These are phyloP conservation scores for Parnassius glacialis DNA, from an alignment of 2,888 invertebrate species.

Conservation along the genomic window DNA sequence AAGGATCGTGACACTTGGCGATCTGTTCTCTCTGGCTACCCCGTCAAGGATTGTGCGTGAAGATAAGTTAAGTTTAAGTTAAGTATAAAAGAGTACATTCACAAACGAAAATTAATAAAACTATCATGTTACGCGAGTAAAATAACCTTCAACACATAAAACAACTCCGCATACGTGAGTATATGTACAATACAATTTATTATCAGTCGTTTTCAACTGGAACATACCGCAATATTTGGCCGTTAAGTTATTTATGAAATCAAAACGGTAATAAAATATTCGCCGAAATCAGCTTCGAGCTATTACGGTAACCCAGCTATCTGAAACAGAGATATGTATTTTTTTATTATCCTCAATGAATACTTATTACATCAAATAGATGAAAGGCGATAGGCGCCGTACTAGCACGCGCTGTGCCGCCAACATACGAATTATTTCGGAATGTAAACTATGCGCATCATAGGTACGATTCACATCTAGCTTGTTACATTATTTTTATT, in stretches of 20 bases:
- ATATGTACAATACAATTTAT: too few species aligned
- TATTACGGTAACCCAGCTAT: constrained; percentile 59
- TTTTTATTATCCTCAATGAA: constrained; percentile 61
- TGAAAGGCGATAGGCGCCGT: constrained; percentile 53
- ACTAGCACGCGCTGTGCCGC: constrained; percentile 48
- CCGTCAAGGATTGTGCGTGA: too few species aligned
- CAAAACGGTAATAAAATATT: constrained; percentile 51
- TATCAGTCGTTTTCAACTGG: constrained; percentile 3
- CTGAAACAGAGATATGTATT: constrained; percentile 50
- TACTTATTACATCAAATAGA: constrained; percentile 58
- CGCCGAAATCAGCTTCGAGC: constrained; percentile 54
- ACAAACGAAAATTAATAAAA: too few species aligned
- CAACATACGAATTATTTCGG: constrained; percentile 50
- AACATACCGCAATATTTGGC: constrained; percentile 29
- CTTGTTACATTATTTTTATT: too few species aligned
- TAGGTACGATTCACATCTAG: constrained; percentile 31
- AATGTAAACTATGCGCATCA: constrained; percentile 45
- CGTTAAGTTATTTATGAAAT: constrained; percentile 37
- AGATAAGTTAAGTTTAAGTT: too few species aligned
- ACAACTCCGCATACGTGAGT: too few species aligned
- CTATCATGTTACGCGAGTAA: too few species aligned
- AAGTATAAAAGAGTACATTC: too few species aligned
- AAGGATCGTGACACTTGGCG: too few species aligned
- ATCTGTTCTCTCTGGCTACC: too few species aligned
- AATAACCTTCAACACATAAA: too few species aligned